Base-by-base conservation (phyloP, 2,888 invertebrate species). In the Drosophila mayaguana region DNA sequence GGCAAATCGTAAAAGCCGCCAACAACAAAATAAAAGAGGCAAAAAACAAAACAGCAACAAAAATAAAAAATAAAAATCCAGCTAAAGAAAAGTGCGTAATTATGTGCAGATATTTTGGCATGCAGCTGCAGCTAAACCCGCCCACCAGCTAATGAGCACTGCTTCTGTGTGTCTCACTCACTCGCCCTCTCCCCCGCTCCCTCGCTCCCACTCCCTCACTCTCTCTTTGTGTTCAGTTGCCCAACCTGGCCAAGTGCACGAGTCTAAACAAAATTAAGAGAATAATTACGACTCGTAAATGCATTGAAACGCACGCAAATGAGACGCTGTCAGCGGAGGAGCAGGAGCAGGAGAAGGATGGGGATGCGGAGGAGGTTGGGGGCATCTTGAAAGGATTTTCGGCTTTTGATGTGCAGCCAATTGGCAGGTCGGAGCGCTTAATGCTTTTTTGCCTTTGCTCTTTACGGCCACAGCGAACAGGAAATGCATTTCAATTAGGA, bases 321-420 rank as follows among this genome's bases (percentile, higher is more conserved):
- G 71, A 42, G 43, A 50, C 57, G 32, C 43, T 34, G 46, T 22
- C n/a, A n/a, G 50, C 50, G 59, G 62, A 38, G 50, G 46, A 46
- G 48, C 60, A 75, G 64, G 50, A 63, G 32, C 9, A 32, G 32
- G 3, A 32, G 32, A 3, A 0, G 32, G 32, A 3, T 8, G 11
- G 1, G 32, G 32, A 3, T 8, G 28, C 1, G 32, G 11, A 32
- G 32, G 32, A 1, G 32, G 11, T 7, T 16, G 45, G 45, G 25
- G 22, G 71, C 51, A 80, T 85, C 88, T 89, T 89, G 72, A 85
- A 89, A 85, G 84, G 89, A 85, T 85, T 85, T 76, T 62, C n/a
- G 36, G 65, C 74, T 78, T 89, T 87, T 84, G 84, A 89, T 87
- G 83, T 89, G 72, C 65, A 72, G 80, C 85, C 80, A 89, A 89